Evolutionary conservation across 2,113 vertebrate species (phyloP), one percentile per base, ranked within the genome.

Genomic region (Eolophus roseicapilla): DNA sequence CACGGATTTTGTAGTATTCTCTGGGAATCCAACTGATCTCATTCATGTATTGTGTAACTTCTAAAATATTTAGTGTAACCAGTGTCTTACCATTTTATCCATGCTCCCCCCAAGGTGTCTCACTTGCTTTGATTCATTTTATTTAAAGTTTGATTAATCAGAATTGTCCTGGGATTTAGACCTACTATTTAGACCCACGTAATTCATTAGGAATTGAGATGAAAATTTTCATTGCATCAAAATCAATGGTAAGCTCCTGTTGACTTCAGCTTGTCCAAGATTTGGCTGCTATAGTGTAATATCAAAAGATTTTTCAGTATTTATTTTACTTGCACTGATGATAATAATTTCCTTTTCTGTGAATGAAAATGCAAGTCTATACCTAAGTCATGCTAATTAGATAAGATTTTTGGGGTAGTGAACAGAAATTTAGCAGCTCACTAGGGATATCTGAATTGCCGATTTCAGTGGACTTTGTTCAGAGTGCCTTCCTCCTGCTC

Each of bases 281-380:
- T 62, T 76, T 81, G 79, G 52, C 44, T 59, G 6, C 27, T 79
- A 13, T 20, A 23, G 8, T 65, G 18, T 85, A 57, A n/a, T 68
- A 49, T 27, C 44, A 75, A 59, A 91, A 73, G n/a, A 52, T 47
- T 65, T 82, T 52, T 17, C 29, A 18, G 10, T 53, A 18, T 79
- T 87, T 80, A 43, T 91, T 93, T 93, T 4, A 19, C 52, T 75
- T 77, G 39, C 28, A 14, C 21, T 65, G 57, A 33, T 73, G 39
- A 53, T 70, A 12, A 60, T 76, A 7, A 57, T 88, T 91, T 89
- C 59, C 60, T 95, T 96, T 95, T 94, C 80, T 93, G n/a, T 94
- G 85, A 86, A 80, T 88, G 52, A 92, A 84, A 82, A 77, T 53
- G 63, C 15, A 92, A 86, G 80, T 53, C 33, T 10, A 5, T 71